A percentile compares a stretch with the other conserved stretches of the same genome.
Evolutionary conservation across 2,888 invertebrate species (phyloP).

Genomic region (Melitaea athalia): DNA sequence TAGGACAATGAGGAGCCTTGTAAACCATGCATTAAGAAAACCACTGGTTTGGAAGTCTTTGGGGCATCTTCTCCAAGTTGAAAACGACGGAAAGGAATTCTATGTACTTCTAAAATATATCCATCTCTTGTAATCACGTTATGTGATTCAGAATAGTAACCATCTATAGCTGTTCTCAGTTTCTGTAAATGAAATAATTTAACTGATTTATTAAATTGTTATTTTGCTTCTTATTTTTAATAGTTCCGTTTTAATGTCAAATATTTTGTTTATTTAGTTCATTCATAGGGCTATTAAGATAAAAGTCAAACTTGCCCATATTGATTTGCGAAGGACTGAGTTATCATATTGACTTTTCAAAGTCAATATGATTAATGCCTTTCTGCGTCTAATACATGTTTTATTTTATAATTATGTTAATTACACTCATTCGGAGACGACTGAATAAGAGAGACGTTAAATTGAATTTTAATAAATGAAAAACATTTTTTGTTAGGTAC

Average conservation of each 20-base stretch:
- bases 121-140: constrained; percentile 49
- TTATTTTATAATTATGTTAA: no score
- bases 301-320: no score
- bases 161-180: constrained; percentile 38
- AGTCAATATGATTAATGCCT: no score
- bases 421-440: no score
- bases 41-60: constrained; percentile 41
- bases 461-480: no score
- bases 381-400: no score
- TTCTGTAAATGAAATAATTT: constrained; percentile 24
- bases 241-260: neutral
- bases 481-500: no score
- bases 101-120: constrained; percentile 50
- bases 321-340: no score
- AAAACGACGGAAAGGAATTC: constrained; percentile 48
- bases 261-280: neutral
- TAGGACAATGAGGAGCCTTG: constrained; percentile 44
- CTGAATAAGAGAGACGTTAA: no score
- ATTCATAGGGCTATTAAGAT: no score
- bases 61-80: constrained; percentile 24
- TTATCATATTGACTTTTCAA: no score
- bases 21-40: constrained; percentile 52
- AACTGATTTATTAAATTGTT: neutral
- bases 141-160: constrained; percentile 49
- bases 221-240: no score